Base-by-base conservation (phyloP, 2,113 vertebrate genomes). In the Oryzias woworae region DNA sequence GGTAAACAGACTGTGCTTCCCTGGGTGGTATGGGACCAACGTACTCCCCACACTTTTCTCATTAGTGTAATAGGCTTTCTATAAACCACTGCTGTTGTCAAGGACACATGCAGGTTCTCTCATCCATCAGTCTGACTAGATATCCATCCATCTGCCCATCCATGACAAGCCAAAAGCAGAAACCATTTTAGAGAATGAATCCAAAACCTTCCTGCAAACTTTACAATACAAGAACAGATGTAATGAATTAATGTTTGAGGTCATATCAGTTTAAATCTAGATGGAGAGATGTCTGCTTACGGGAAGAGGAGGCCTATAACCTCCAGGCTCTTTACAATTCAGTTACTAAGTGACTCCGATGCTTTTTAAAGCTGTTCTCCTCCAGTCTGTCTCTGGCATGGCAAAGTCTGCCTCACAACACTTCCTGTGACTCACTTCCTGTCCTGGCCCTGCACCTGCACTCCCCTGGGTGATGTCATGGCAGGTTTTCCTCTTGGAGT, bases 361-460 rank as follows among this genome's bases (percentile, higher is more conserved):
- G 85, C 82, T 76, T 68, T 70, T 67, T 79, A 73, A 73, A 58
- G 65, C 73, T 26, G 55, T 80, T 80, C 85, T 88, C 77, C 87
- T 76, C 80, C 85, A 85, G 81, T 62, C 65, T 82, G 83, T 83
- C 83, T 83, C 68, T 63, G 66, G 53, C 80, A 86, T 62, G 84
- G 85, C 77, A 88, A 85, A 85, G 71, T 81, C 82, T 90, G 86
- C 83, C 85, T 91, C 83, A 90, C 82, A 86, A 78, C 75, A 77
- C 91, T 91, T 88, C 90, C 89, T 84, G 78, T 92, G 88, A 92
- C 75, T 92, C 90, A 91, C 89, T 92, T 91, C 90, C 90, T 90
- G 89, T 90, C 84, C 85, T 80, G 14, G 78, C 88, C 88, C 86
- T 83, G 86, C 89, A 89, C 89, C 85, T 85, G 87, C 91, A 82